These are phyloP conservation scores for Notolabrus celidotus DNA, from an alignment of 2,797 vertebrate genomes.

Conservation along the genomic window DNA sequence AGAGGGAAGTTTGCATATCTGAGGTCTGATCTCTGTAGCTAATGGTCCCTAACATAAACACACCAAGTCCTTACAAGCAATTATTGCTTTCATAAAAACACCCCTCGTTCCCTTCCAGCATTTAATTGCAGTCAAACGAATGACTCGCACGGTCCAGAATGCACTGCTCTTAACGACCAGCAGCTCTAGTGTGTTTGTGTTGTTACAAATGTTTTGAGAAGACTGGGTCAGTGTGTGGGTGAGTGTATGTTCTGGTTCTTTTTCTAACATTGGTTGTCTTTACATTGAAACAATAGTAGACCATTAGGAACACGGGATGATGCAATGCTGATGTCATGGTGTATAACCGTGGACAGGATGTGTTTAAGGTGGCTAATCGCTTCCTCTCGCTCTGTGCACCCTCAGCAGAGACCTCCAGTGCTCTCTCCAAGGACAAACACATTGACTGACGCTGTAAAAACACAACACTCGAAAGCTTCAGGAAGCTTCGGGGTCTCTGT, in stretches of 20 bases:
- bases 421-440: constrained; percentile 67
- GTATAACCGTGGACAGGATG: constrained; percentile 66
- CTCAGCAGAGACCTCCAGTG: constrained; percentile 55
- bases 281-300: constrained; percentile 61
- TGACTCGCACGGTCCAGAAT: constrained; percentile 83
- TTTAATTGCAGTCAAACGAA: constrained; percentile 87
- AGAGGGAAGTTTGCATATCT: constrained; percentile 86
- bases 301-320: constrained; percentile 61
- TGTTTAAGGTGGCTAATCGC: constrained; percentile 71
- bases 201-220: constrained; percentile 68
- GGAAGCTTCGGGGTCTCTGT: constrained; percentile 63
- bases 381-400: constrained; percentile 58
- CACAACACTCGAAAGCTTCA: constrained; percentile 76
- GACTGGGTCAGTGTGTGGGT: constrained; percentile 41
- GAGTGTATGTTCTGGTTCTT: constrained; percentile 26
- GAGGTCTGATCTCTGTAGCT: constrained; percentile 85
- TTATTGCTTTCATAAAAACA: constrained; percentile 88
- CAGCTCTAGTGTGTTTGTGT: constrained; percentile 58
- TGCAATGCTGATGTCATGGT: constrained; percentile 71
- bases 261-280: constrained; percentile 11
- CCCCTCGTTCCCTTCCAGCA: constrained; percentile 80
- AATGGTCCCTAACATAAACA: constrained; percentile 87
- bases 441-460: constrained; percentile 72
- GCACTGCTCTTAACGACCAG: constrained; percentile 66
- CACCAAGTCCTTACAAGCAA: constrained; percentile 85